These are phyloP conservation scores for Drosophila leonis DNA, from an alignment of 2,888 invertebrate genomes.

Conservation along the genomic window DNA sequence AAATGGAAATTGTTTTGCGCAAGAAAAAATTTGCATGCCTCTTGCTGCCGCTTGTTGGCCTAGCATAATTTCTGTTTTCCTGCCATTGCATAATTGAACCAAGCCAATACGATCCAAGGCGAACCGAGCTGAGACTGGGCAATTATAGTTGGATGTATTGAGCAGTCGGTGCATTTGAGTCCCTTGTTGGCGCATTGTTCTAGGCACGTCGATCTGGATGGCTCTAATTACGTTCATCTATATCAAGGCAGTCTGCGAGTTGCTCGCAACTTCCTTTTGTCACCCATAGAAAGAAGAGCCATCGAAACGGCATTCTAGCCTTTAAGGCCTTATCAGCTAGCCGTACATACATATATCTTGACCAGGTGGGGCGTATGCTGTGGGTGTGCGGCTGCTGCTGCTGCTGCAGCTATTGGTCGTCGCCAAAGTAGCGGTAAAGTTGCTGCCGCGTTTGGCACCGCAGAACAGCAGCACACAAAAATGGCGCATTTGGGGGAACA, in stretches of 20 bases:
- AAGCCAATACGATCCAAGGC: not conserved
- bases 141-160: slow-evolving; percentile 81
- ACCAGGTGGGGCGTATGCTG: slow-evolving; percentile 23
- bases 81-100: slow-evolving; percentile 71
- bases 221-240: slow-evolving; percentile 50
- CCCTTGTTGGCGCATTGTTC: slow-evolving; percentile 58
- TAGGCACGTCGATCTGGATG: slow-evolving; percentile 17
- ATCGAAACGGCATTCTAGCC: slow-evolving; percentile 39
- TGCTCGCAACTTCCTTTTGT: slow-evolving; percentile 37
- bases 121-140: slow-evolving; percentile 33
- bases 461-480: slow-evolving; percentile 40
- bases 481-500: slow-evolving; percentile 50
- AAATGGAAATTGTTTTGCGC: slow-evolving; percentile 79
- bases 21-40: slow-evolving; percentile 52
- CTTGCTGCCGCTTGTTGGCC: slow-evolving; percentile 23
- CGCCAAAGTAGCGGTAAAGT: slow-evolving; percentile 64
- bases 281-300: slow-evolving; percentile 43
- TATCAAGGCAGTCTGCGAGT: slow-evolving; percentile 21
- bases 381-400: slow-evolving; percentile 48
- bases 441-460: slow-evolving; percentile 28
- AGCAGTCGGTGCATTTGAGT: slow-evolving; percentile 31
- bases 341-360: slow-evolving; percentile 37
- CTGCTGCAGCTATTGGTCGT: slow-evolving; percentile 40
- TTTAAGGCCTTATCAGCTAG: slow-evolving; percentile 45
- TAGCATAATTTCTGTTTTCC: slow-evolving; percentile 55